Percentiles rank a stretch among this genome's conserved stretches.
Evolutionary conservation across 1,140 invertebrate species (phyloP).

Genomic region (Probaryconus sp.): DNA sequence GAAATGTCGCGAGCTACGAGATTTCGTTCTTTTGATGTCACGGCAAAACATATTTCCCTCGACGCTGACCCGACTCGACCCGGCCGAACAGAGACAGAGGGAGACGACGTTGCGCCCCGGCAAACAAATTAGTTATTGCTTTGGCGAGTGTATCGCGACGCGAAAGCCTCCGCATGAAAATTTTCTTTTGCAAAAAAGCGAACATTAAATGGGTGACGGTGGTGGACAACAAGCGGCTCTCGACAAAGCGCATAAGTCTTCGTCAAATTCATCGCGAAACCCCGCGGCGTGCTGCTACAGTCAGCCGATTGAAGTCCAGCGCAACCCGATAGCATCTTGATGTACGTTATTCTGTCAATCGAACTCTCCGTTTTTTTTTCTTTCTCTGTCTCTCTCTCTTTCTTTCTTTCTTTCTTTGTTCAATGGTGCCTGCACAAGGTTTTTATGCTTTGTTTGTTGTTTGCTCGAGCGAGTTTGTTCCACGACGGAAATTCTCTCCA

Average conservation of each 20-base stretch:
- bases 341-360: conserved; percentile 35
- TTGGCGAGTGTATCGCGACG: conserved; percentile 41
- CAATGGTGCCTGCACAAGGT: no score
- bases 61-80: conserved; percentile 34
- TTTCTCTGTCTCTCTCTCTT: conserved; percentile 2
- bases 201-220: conserved; percentile 52
- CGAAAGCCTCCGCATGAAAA: conserved; percentile 50
- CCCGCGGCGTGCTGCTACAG: conserved; percentile 45
- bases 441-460: no score
- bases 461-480: no score
- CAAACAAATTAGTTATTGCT: conserved; percentile 67
- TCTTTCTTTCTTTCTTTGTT: no score
- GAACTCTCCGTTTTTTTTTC: conserved; percentile 20
- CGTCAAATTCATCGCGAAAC: conserved; percentile 50
- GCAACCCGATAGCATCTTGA: conserved; percentile 34
- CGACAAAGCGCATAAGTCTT: conserved; percentile 52
- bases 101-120: conserved; percentile 5
- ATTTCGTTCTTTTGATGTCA: conserved; percentile 64
- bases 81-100: no score
- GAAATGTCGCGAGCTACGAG: conserved; percentile 62
- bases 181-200: conserved; percentile 59
- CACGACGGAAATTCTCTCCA: no score
- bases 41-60: conserved; percentile 37
- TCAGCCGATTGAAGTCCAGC: conserved; percentile 49
- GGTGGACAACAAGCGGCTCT: no score